Base-by-base conservation (phyloP, 2,113 vertebrate species). In the Corythornis cristatus region DNA sequence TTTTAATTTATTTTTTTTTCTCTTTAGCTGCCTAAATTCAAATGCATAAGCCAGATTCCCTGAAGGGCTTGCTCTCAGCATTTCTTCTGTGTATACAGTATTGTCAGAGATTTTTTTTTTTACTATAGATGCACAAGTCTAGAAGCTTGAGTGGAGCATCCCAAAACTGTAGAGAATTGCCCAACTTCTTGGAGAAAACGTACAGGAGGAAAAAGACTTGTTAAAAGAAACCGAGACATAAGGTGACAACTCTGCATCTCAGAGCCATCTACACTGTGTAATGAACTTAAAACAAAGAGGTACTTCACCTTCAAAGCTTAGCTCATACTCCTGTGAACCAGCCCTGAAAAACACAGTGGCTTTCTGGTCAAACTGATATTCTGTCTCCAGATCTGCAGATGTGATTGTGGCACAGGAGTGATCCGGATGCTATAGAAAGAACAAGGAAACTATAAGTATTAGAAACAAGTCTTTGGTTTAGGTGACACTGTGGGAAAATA, bases 241-340 rank as follows among this genome's bases (percentile, higher is more conserved):
- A 5, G 18, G 19, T 61, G 9, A 83, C 26, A 73, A 6, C 8
- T 35, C 60, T n/a, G 4, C 9, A 9, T 10, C 22, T 74, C 64
- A 40, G 11, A 89, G 51, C 8, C 51, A 71, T 15, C 12, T 61
- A n/a, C 22, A 8, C 33, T 23, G 5, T 13, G 6, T 64, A 66
- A 75, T 15, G 13, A 80, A 67, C 13, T 51, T 57, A 70, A 87
- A 82, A 73, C 23, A 91, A 83, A 35, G 58, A 71, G 31, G 72
- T 75, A 91, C 35, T 48, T 96, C 95, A 98, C 98, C 98, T 97
- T 87, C 67, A 75, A 98, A 98, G 88, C 95, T 94, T 88, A 98
- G 56, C 19, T 76, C 53, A 58, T 98, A 99, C 11, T 71, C 26
- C 70, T 98, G 97, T 65, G 96, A 96, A 26, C 98, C 98, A 60